Base-by-base conservation (phyloP, 1,140 invertebrate genomes). In the Chionoecetes opilio region DNA sequence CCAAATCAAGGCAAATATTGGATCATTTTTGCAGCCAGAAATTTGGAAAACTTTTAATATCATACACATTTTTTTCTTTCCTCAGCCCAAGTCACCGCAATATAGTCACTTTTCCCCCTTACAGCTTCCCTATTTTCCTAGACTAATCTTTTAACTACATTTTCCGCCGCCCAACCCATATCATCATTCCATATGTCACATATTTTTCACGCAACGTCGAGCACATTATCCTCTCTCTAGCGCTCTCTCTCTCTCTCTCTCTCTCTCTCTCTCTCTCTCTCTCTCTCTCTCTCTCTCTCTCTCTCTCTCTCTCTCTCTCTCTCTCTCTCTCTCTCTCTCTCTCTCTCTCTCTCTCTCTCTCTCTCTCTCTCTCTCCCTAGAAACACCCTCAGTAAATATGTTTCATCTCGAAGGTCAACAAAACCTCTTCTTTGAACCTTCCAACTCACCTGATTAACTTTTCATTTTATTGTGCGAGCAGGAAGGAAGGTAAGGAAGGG, bases 391-490 rank as follows among this genome's bases (percentile, higher is more conserved):
- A 37, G 86, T 26, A 37, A 88, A 88, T 37, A 31, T 88, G 31
- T 85, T 88, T 38, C 35, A 31, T 31, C 34, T 31, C 9, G 29
- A 34, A 26, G 38, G 37, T 37, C 34, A 88, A 88, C 86, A 88
- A 31, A 31, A n/a, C 8, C 86, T n/a, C 29, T 32, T 11, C 86
- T 88, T 88, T 88, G 86, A 88, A 37, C n/a, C 34, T 37, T 38
- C 86, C 38, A 88, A 88, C 86, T 88, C 37, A 17, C 31, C 86
- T 88, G 86, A 88, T 88, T 37, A 88, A 88, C 31, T 88, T 88
- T 88, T 88, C 34, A 88, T 37, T 88, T 88, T 88, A 38, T 88
- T 88, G 86, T 88, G 86, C 35, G 38, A 37, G 86, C 26, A 34
- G 29, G 38, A 88, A 38, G 34, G 3, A 38, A 53, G 46, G 46